Conservation (phyloP, 2,797 vertebrate species). For the Helicolenus hilgendorfi region DNA sequence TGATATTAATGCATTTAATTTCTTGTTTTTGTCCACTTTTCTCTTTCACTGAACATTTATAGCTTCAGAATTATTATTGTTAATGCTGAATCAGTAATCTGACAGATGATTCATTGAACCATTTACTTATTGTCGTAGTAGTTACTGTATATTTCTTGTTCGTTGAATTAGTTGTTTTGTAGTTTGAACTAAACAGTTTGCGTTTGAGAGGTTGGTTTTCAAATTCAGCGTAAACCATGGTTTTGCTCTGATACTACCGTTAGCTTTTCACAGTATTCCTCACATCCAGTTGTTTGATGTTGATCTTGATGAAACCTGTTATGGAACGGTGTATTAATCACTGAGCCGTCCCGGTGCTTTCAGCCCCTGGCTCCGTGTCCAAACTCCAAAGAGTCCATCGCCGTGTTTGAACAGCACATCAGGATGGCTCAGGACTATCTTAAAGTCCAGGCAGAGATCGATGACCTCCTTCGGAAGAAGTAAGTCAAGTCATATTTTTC, state of each 20-base stretch:
- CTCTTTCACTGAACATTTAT: background rate
- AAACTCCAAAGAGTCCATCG: conserved; percentile 99
- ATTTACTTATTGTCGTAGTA: background rate
- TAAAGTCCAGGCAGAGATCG: conserved; percentile 97
- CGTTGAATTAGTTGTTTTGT: background rate
- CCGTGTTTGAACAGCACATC: conserved; percentile 98
- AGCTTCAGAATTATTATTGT: background rate
- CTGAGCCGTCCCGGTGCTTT: conserved; percentile 51
- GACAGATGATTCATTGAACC: background rate
- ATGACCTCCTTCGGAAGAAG: conserved; percentile 94
- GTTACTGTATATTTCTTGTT: background rate
- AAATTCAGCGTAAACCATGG: background rate
- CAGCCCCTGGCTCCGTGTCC: conserved; percentile 97
- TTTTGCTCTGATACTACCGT: background rate
- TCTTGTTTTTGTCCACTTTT: background rate
- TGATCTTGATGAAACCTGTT: background rate
- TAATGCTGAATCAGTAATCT: background rate
- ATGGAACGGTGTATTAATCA: background rate
- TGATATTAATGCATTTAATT: background rate
- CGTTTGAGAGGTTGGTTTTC: background rate
- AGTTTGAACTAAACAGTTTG: background rate
- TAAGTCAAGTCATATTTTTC: conserved; percentile 84
- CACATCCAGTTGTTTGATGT: background rate
- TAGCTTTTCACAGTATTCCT: background rate
- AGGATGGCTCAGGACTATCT: conserved; percentile 99